A percentile compares a stretch with the other conserved stretches of the same genome.
Conservation (phyloP, 2,113 vertebrate species). For the Bostrychus sinensis region DNA sequence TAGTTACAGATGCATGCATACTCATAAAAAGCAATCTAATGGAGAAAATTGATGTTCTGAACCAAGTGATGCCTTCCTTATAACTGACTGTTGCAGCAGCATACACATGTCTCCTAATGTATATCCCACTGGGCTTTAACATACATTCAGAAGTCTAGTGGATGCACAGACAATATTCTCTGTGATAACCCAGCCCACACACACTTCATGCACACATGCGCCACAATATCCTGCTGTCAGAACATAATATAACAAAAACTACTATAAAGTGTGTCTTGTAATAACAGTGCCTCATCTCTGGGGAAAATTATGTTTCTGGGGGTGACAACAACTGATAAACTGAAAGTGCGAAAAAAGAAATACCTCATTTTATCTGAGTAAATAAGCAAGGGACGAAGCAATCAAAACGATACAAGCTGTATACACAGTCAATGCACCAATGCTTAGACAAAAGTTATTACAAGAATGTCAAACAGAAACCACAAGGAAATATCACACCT, state of each 20-base stretch:
- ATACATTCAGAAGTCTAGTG: background rate
- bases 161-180: background rate
- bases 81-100: background rate
- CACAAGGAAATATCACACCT: constrained; percentile 45
- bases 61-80: background rate
- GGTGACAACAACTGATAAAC: constrained; percentile 13
- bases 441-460: constrained; percentile 53
- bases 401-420: constrained; percentile 24
- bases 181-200: background rate
- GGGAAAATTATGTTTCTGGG: constrained; percentile 28
- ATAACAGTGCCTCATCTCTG: constrained; percentile 30
- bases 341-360: constrained; percentile 11
- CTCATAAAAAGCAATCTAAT: background rate
- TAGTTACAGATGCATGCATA: no score
- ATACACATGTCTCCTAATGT: constrained; percentile 13
- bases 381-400: constrained; percentile 49
- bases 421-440: constrained; percentile 16
- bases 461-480: constrained; percentile 59
- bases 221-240: constrained; percentile 1
- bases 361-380: constrained; percentile 37
- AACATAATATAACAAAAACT: constrained; percentile 14
- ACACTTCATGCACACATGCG: background rate
- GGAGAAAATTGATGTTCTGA: constrained; percentile 3
- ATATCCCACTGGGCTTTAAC: background rate
- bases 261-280: constrained; percentile 25